Base-by-base conservation (phyloP, 2,888 invertebrate genomes). In the Dexiosoma caninum region DNA sequence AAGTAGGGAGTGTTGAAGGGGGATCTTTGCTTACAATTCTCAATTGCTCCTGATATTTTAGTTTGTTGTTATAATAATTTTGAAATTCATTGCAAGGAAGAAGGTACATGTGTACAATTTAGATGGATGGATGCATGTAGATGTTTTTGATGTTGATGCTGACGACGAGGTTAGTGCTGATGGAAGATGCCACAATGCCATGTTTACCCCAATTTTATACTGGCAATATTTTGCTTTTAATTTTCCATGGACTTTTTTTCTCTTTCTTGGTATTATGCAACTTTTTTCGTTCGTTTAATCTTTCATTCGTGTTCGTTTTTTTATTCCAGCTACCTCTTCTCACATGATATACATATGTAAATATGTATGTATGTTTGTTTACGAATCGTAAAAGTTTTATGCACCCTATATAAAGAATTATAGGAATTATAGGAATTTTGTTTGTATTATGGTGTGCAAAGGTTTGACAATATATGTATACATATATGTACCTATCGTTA, bases 131-230 rank as follows among this genome's bases (percentile, higher is more conserved):
- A 14, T 46, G 49, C 30, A 0, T 64, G 53, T 16, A 9, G 53
- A 27, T 64, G 64, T 16, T 57, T 42, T 2, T 62, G 44, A 51
- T 72, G 53, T 2, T 62, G 44, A 51, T 72, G 69, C 10, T 69
- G 57, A 51, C 53, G 44, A 64, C 19, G 69, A 53, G 69, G 69
- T 59, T 74, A 44, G 49, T 76, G 70, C 35, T 59, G 57, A 42
- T 74, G 69, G 64, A 71, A 46, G 72, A 59, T 82, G 72, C 67
- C 72, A 67, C 72, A 75, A 75, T 78, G 71, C 83, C 77, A 80
- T 86, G 84, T 85, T 87, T 87, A 87, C 86, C 85, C 88, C 87
- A 88, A 88, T 87, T 87, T 86, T 83, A 83, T 75, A 35, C 51
- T 46, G 27, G 67, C 51, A 60, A 60, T 76, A 69, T 67, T 44